phyloP scores from a whole-genome alignment of 2,797 vertebrate species.

The Hippoglossus hippoglossus region DNA sequence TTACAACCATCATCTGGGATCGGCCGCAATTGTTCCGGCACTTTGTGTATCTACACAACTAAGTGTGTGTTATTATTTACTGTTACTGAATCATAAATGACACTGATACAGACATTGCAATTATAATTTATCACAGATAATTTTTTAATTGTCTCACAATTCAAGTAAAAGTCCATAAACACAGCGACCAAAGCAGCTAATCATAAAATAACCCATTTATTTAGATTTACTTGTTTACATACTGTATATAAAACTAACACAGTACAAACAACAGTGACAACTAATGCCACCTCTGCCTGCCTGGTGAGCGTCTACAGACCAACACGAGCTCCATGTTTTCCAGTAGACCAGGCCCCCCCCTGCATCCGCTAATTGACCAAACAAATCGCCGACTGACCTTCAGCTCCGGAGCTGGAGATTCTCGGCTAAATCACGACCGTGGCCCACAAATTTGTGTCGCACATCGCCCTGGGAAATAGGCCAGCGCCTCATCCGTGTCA shows the following conservation, averaged over 20 bases:
- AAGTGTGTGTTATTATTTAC: too few relatives aligned
- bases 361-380: conserved; percentile 51
- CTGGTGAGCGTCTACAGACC: conserved; percentile 3
- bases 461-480: conserved; percentile 75
- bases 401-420: conserved; percentile 59
- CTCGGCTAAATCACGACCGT: conserved; percentile 53
- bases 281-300: background rate
- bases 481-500: conserved; percentile 67
- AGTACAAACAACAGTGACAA: background rate
- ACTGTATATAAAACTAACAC: too few relatives aligned
- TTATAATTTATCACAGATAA: too few relatives aligned
- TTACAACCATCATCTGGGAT: background rate
- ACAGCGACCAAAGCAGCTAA: too few relatives aligned
- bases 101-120: too few relatives aligned
- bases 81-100: background rate
- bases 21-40: background rate
- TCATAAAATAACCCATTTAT: too few relatives aligned
- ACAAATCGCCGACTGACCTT: conserved; percentile 60
- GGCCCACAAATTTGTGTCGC: conserved; percentile 68
- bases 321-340: conserved; percentile 32
- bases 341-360: conserved; percentile 8
- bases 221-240: too few relatives aligned
- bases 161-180: too few relatives aligned
- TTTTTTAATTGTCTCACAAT: too few relatives aligned
- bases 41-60: too few relatives aligned